phyloP scores from a whole-genome alignment of 2,888 invertebrate genomes.

The Cheilosia pagana region DNA sequence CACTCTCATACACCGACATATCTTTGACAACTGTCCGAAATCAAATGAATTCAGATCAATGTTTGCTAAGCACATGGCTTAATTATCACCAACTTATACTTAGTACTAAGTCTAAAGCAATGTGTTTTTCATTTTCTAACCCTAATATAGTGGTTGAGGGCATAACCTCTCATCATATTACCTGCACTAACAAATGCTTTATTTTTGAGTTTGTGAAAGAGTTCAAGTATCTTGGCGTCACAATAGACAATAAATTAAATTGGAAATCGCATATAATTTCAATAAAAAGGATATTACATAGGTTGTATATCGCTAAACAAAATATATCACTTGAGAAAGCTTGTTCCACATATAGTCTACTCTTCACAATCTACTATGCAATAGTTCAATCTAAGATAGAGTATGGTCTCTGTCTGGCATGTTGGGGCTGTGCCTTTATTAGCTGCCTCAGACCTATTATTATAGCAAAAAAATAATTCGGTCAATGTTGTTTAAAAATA shows the following conservation, averaged over 20 bases:
- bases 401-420: no score
- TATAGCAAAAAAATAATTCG: not conserved
- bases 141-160: not conserved
- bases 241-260: not conserved
- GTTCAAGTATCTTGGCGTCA: not conserved
- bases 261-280: not conserved
- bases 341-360: no score
- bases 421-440: no score
- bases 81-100: not conserved
- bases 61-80: slow-evolving; percentile 1
- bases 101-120: slow-evolving; percentile 1
- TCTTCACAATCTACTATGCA: no score
- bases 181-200: not conserved
- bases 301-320: not conserved
- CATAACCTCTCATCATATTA: not conserved
- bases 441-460: no score
- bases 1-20: not conserved
- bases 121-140: slow-evolving; percentile 5
- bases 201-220: not conserved
- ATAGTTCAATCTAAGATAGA: no score
- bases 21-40: not conserved
- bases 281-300: no score
- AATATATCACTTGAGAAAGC: slow-evolving; percentile 1
- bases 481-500: not conserved
- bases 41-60: not conserved